phyloP scores from a whole-genome alignment of 2,113 vertebrate genomes.

The Climacteris rufus region DNA sequence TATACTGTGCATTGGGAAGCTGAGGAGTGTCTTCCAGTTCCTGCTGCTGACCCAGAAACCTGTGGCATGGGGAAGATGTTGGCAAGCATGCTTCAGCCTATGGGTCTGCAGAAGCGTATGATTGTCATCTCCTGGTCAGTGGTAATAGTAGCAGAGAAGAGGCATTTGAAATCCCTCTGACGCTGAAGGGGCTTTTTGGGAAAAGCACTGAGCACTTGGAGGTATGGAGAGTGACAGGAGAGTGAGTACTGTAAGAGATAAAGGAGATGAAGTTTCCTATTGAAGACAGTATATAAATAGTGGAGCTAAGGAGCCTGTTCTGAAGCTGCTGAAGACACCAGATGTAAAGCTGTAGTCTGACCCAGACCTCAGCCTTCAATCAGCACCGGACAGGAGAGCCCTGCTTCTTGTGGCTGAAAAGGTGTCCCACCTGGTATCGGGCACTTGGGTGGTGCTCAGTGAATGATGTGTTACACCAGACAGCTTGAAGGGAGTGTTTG shows the following conservation, averaged over 20 bases:
- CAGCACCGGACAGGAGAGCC: rapidly evolving
- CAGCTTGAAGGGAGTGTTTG: neutral
- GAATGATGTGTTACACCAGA: neutral
- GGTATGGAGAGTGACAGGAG: neutral
- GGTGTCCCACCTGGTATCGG: neutral
- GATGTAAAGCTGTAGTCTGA: neutral
- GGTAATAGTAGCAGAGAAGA: neutral
- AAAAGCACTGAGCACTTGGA: neutral
- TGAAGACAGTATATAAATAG: neutral
- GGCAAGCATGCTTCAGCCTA: neutral
- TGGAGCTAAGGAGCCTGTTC: neutral
- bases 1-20: neutral
- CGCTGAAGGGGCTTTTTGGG: neutral
- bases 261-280: rapidly evolving
- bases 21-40: neutral
- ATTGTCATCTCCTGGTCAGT: neutral
- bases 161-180: neutral
- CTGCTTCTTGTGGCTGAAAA: neutral
- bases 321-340: neutral
- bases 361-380: rapidly evolving
- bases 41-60: neutral
- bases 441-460: neutral
- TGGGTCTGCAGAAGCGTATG: neutral
- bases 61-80: neutral
- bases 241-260: neutral